Percentiles rank a stretch among this genome's conserved stretches.
phyloP scores from a whole-genome alignment of 2,113 vertebrate species.

The Beaufortia kweichowensis region DNA sequence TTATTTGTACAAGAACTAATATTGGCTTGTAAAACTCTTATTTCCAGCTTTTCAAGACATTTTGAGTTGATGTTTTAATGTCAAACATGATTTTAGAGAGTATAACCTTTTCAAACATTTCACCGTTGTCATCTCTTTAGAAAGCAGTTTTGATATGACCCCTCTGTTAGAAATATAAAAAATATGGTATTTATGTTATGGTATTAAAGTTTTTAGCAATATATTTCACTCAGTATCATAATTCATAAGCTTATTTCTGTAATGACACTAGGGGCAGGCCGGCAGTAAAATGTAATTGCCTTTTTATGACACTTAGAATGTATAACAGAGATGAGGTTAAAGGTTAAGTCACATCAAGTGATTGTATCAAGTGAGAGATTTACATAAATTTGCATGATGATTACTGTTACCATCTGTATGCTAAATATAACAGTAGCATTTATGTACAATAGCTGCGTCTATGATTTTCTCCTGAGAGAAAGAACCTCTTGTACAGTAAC shows the following conservation, averaged over 20 bases:
- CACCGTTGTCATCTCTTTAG: background rate
- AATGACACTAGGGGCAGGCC: slow-evolving; percentile 1
- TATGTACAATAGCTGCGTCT: slow-evolving; percentile 9
- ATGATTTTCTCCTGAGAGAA: background rate
- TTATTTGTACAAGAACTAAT: background rate
- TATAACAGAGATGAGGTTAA: slow-evolving; percentile 41
- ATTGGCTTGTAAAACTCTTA: background rate
- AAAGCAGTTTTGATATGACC: background rate
- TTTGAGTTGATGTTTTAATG: slow-evolving; percentile 2
- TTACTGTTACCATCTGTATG: slow-evolving; percentile 19
- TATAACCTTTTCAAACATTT: slow-evolving; percentile 21
- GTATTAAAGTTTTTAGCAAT: background rate
- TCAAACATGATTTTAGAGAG: background rate
- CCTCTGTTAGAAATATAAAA: background rate
- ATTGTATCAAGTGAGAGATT: slow-evolving; percentile 41
- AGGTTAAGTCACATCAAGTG: slow-evolving; percentile 48
- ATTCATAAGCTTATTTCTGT: slow-evolving; percentile 23
- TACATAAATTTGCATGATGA: slow-evolving; percentile 50
- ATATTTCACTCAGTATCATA: background rate
- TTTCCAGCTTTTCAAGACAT: background rate
- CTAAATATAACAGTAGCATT: slow-evolving; percentile 23
- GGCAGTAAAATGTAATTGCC: slow-evolving; percentile 36
- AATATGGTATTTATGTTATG: too few species aligned
- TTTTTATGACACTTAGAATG: slow-evolving; percentile 40
- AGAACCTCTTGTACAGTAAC: background rate